Evolutionary conservation across 2,797 vertebrate species (phyloP), one percentile per base, ranked within the genome.

Genomic region (Intellagama lesueurii): DNA sequence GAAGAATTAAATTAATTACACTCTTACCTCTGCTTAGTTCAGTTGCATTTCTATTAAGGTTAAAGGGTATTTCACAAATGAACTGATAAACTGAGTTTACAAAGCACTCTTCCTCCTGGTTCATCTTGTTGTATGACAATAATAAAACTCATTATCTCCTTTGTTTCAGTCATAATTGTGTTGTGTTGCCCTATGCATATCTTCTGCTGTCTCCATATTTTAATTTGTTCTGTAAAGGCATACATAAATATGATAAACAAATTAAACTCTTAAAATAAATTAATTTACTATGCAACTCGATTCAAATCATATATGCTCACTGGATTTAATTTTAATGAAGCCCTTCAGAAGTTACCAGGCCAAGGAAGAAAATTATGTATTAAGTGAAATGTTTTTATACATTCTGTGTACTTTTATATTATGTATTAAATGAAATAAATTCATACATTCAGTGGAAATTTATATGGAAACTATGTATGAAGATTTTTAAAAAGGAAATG

Each of bases 181-280:
- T 95, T 95, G 94, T 86, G 84, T 95, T 94, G 92, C 94, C 84
- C 83, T 91, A 84, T 93, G 93, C 91, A 94, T 95, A 96, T 94
- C 83, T 96, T 93, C 96, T 96, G 91, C 93, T 94, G 73, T 78
- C 86, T 95, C 78, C 87, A 73, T 96, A 90, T 96, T 95, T 94
- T 96, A 95, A 95, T 95, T 95, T 40, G 70, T 90, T 91, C 94
- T 95, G 89, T 93, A 96, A 97, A 96, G 94, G 92, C 87, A 89
- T 93, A 94, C 93, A 96, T 96, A 96, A 97, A 96, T 96, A 96
- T 95, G 95, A 96, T 96, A 97, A 97, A 97, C 95, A 96, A 96
- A 97, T 97, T 97, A 97, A 97, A 96, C 96, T 96, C 95, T 97
- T 96, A 94, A 97, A 97, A 97, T 96, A 97, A 96, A 97, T 97